Conservation (phyloP, 2,113 vertebrate species). For the Myodes glareolus region DNA sequence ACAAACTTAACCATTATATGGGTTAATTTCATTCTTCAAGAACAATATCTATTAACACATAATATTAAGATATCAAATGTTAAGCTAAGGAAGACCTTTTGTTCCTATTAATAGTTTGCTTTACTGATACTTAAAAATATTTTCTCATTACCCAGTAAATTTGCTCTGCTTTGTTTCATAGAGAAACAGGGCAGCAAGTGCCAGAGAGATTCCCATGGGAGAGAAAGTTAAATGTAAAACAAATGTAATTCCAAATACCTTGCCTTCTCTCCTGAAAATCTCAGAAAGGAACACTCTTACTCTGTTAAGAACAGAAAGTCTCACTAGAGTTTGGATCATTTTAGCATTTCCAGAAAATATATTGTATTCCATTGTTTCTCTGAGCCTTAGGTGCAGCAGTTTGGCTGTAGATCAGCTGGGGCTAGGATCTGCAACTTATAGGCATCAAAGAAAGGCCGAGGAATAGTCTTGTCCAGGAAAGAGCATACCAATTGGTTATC, state of each 20-base stretch:
- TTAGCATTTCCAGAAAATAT: background rate
- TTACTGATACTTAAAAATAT: background rate
- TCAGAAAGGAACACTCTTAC: background rate
- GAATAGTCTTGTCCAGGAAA: background rate
- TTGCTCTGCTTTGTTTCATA: background rate
- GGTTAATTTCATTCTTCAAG: background rate
- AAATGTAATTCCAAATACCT: background rate
- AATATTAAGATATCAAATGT: slow-evolving; percentile 17
- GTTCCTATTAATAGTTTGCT: background rate
- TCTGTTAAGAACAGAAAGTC: slow-evolving; percentile 1
- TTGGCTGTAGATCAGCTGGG: background rate
- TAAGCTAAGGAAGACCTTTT: slow-evolving; percentile 16
- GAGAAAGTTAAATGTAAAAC: slow-evolving; percentile 29
- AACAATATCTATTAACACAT: background rate
- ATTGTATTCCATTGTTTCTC: background rate
- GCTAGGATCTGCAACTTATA: background rate
- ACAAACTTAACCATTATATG: background rate
- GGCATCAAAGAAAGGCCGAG: background rate
- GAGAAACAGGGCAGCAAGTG: background rate
- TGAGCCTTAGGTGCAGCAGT: background rate
- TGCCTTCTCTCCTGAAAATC: background rate
- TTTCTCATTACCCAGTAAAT: background rate
- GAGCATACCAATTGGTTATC: background rate
- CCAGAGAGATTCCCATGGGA: background rate
- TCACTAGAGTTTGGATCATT: background rate